Base-by-base conservation (phyloP, 2,113 vertebrate species). In the Lophotis ruficrista region DNA sequence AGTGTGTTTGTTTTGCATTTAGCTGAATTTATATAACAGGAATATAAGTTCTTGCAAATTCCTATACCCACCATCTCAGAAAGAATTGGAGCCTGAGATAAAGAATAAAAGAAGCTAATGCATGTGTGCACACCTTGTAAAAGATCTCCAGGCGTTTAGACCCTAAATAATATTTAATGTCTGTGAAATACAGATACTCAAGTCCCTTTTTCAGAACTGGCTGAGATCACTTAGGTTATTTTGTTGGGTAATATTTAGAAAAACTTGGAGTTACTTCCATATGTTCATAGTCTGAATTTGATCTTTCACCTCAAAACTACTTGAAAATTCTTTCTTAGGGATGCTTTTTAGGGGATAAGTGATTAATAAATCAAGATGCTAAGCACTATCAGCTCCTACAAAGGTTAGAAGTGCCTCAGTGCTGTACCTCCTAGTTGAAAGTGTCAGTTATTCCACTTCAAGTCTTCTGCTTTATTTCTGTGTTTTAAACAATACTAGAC, bases 381-480 rank as follows among this genome's bases (percentile, higher is more conserved):
- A 90, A 95, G 62, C 62, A 90, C 61, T 76, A 81, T 45, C 60
- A 92, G 30, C 48, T 94, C 76, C 65, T 70, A 83, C 20, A 61
- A 60, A 71, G 51, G 23, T 94, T 86, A 84, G 41, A 70, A 95
- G 48, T 82, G 18, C n/a, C 31, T 89, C 41, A 20, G 61, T 76
- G 31, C 23, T 82, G 41, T 50, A 68, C 12, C 23, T 91, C 66
- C 38, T 79, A 83, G 48, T 24, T 2, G 21, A 81, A 78, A 77
- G 78, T 93, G 86, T 89, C 72, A 94, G 62, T 81, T 96, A 66
- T 92, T 85, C 33, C 41, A 56, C 50, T 68, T 83, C 53, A 83
- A 51, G 51, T 12, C n/a, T 69, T 94, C 87, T 95, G 91, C 47
- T 94, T 90, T 92, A 83, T 97, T 94, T 95, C 89, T 89, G 17